These are phyloP conservation scores for Cabera pusaria DNA, from an alignment of 2,888 invertebrate genomes.

Conservation along the genomic window DNA sequence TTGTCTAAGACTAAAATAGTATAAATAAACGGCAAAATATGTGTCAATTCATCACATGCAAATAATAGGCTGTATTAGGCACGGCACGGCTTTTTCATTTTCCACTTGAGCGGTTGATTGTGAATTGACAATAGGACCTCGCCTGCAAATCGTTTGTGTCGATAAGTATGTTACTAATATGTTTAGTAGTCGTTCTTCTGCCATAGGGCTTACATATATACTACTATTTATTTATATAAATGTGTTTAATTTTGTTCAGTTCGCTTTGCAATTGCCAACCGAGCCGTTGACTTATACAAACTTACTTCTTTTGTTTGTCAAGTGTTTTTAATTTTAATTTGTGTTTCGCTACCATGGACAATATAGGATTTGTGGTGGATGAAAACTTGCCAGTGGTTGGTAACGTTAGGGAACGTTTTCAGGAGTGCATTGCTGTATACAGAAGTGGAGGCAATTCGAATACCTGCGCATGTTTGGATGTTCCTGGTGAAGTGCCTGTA, in stretches of 20 bases:
- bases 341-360: constrained; percentile 54
- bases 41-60: constrained; percentile 5
- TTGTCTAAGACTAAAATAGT: too few species aligned
- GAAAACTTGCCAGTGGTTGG: constrained; percentile 44
- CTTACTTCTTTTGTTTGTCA: too few species aligned
- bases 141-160: constrained; percentile 22
- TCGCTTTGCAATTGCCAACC: too few species aligned
- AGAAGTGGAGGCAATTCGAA: constrained; percentile 26
- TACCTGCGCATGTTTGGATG: neutral
- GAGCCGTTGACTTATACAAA: too few species aligned
- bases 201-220: too few species aligned
- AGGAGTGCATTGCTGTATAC: constrained; percentile 35
- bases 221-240: too few species aligned
- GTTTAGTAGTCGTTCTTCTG: constrained; percentile 18
- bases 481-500: constrained; percentile 30
- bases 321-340: too few species aligned
- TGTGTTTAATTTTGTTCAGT: too few species aligned
- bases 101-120: constrained; percentile 46
- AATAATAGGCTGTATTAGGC: constrained; percentile 32
- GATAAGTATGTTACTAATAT: constrained; percentile 1
- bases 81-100: constrained; percentile 31
- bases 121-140: constrained; percentile 51
- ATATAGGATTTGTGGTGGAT: constrained; percentile 58
- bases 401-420: constrained; percentile 10
- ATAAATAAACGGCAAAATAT: neutral